Evolutionary conservation across 2,113 vertebrate species (phyloP).

Genomic region (Seriola aureovittata): DNA sequence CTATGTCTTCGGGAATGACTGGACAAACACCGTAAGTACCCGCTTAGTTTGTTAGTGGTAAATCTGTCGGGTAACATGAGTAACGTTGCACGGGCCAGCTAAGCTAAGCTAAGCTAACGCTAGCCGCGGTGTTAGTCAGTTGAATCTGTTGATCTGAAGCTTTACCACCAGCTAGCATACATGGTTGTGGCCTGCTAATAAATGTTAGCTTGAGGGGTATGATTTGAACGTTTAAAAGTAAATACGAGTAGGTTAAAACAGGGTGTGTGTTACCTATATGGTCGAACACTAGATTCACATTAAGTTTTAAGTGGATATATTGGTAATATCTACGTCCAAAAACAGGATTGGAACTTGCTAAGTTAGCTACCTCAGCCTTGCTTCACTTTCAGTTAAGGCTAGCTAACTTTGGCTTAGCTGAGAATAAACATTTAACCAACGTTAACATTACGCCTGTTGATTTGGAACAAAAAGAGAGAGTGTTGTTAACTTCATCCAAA

Average conservation of each 20-base stretch:
- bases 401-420: conserved; percentile 3
- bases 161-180: neutral
- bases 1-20: conserved; percentile 85
- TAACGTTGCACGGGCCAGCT: neutral
- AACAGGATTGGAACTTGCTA: neutral
- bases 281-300: rapidly evolving
- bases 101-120: conserved; percentile 34
- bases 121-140: neutral
- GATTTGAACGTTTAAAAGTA: neutral
- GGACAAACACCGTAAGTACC: conserved; percentile 84
- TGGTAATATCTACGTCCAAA: neutral
- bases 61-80: neutral
- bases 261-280: neutral
- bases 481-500: neutral
- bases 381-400: neutral
- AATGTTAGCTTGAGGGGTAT: neutral
- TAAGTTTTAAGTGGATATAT: rapidly evolving
- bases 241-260: rapidly evolving
- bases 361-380: neutral
- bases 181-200: conserved; percentile 34
- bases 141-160: neutral
- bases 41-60: neutral
- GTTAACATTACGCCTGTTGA: neutral
- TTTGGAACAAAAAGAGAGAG: neutral
- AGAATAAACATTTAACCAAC: neutral